Evolutionary conservation across 2,113 vertebrate species (phyloP).

Genomic region (Sus scrofa): T2T-Sscrofa CM000816.6:1185501-1186000

Average conservation of each 20-base stretch:
- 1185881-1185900: no score
- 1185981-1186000: background rate
- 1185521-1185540: fast-evolving
- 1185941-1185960: fast-evolving
- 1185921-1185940: fast-evolving
- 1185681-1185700: fast-evolving
- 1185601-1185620: background rate
- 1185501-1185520: background rate
- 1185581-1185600: fast-evolving
- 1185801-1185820: fast-evolving
- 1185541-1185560: background rate
- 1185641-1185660: background rate
- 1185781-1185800: fast-evolving
- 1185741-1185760: background rate
- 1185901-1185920: fast-evolving
- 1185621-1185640: fast-evolving
- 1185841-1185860: fast-evolving
- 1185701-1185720: fast-evolving
- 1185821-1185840: fast-evolving
- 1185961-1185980: background rate
- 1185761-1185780: background rate
- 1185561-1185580: background rate
- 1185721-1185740: fast-evolving
- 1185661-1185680: fast-evolving
- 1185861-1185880: no score